Evolutionary conservation across 2,113 vertebrate species (phyloP).

Genomic region (Neogale vison): DNA sequence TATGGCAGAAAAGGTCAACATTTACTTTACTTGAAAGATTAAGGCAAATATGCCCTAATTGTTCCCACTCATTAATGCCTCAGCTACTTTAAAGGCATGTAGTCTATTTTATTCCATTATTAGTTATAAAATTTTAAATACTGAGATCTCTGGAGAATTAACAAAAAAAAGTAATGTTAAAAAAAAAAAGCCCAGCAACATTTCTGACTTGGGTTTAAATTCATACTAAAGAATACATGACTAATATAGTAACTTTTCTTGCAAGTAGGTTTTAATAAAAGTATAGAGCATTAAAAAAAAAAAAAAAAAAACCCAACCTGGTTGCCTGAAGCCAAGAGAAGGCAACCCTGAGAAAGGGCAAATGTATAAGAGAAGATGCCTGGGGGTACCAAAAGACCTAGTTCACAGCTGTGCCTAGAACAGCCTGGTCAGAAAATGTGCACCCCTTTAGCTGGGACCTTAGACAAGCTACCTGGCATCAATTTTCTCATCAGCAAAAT

Average conservation of each 20-base stretch:
- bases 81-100: slow-evolving; percentile 60
- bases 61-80: slow-evolving; percentile 56
- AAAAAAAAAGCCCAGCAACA: slow-evolving; percentile 1
- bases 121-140: slow-evolving; percentile 70
- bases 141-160: slow-evolving; percentile 52
- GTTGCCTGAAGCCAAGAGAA: background rate
- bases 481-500: background rate
- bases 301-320: background rate
- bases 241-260: slow-evolving; percentile 1
- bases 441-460: background rate
- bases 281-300: background rate
- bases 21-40: slow-evolving; percentile 69
- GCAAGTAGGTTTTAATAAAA: slow-evolving; percentile 33
- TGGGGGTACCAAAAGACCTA: background rate
- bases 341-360: background rate
- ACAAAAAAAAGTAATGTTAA: background rate
- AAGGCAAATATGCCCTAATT: slow-evolving; percentile 62
- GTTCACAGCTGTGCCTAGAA: background rate
- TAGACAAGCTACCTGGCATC: background rate
- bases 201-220: slow-evolving; percentile 56
- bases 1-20: slow-evolving; percentile 53
- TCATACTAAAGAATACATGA: slow-evolving; percentile 47
- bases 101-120: slow-evolving; percentile 67
- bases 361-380: background rate
- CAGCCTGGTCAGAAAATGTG: background rate